phyloP scores from a whole-genome alignment of 2,797 vertebrate species.

The Rhabdophis nuchalis region DNA sequence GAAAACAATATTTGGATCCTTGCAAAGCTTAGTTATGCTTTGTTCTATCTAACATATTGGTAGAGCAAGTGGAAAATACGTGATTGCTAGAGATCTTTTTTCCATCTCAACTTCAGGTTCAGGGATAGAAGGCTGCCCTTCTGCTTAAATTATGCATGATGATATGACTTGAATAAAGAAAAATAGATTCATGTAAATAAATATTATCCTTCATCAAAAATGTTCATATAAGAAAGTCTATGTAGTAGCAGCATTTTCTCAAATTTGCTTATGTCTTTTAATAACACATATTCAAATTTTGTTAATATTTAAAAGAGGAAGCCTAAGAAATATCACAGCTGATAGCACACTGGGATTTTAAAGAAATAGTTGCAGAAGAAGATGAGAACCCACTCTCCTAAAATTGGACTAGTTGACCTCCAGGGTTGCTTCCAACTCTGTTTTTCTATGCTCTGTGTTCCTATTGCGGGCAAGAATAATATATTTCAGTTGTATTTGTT shows the following conservation, averaged over 20 bases:
- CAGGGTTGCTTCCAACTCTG: neutral
- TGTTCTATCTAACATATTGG: too few relatives aligned
- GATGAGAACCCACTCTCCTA: neutral
- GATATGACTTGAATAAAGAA: neutral
- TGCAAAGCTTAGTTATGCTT: neutral
- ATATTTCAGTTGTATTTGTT: neutral
- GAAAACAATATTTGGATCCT: neutral
- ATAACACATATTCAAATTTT: neutral
- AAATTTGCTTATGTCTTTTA: neutral
- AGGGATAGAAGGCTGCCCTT: neutral
- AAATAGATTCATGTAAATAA: neutral
- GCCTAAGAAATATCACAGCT: neutral
- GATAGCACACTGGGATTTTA: neutral
- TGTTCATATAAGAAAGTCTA: neutral
- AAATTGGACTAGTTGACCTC: neutral
- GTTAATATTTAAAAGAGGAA: neutral
- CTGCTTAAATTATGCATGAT: neutral
- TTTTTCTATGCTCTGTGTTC: neutral
- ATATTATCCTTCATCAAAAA: neutral
- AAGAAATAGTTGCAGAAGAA: neutral
- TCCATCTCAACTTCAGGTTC: neutral
- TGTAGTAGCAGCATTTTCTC: neutral
- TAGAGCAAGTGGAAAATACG: neutral
- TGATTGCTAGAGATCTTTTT: neutral
- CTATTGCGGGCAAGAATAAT: neutral